Percentiles rank a stretch among this genome's conserved stretches.
phyloP scores from a whole-genome alignment of 1,140 invertebrate genomes.

The Lineus longissimus region DNA sequence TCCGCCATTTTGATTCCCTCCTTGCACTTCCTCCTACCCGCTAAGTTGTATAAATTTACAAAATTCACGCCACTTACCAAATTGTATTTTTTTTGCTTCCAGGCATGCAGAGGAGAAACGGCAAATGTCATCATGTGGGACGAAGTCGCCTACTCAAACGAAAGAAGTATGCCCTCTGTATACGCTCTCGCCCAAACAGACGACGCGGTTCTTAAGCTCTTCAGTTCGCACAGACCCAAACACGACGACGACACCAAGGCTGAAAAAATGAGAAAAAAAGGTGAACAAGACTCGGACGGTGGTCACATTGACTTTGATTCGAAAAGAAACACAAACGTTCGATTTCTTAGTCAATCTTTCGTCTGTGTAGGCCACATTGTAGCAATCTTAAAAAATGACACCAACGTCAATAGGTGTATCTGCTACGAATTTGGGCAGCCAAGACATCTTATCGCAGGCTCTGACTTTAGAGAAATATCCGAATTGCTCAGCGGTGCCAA shows the following conservation, averaged over 20 bases:
- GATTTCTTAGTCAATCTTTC: not conserved
- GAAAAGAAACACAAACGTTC: not conserved
- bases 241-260: constrained; percentile 6
- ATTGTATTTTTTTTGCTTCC: not conserved
- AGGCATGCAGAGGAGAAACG: constrained; percentile 7
- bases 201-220: constrained; percentile 1
- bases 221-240: constrained; percentile 4
- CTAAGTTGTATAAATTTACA: not conserved
- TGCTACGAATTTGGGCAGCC: constrained; percentile 7
- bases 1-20: no score
- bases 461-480: constrained; percentile 7
- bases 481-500: constrained; percentile 6
- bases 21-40: no score
- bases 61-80: not conserved
- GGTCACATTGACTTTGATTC: constrained; percentile 5
- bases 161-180: constrained; percentile 7
- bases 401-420: constrained; percentile 3
- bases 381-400: constrained; percentile 6
- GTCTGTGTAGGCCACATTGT: not conserved
- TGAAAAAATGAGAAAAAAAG: constrained; percentile 5
- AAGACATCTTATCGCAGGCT: not conserved
- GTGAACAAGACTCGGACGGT: not conserved
- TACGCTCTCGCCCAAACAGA: not conserved
- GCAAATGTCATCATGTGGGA: constrained; percentile 7
- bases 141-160: constrained; percentile 7